Evolutionary conservation across 2,113 vertebrate species (phyloP), one percentile per base, ranked within the genome.

Genomic region (Empidonax alnorum): DNA sequence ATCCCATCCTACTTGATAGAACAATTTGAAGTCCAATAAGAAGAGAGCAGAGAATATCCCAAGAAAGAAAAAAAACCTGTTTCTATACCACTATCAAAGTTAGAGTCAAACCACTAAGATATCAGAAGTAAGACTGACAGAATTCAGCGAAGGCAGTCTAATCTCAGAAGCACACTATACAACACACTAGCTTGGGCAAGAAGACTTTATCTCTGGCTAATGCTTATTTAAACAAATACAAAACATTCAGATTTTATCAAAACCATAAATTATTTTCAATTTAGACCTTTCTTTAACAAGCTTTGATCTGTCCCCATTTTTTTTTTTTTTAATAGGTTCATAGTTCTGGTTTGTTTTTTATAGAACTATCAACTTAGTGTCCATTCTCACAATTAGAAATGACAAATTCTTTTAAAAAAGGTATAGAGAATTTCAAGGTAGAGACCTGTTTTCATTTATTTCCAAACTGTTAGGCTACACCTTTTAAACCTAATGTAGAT

Each of bases 371-470:
- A 77, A 56, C 27, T 89, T 92, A 82, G 28, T 87, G 55, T 27
- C n/a, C 58, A 89, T 74, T 94, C 87, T 75, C 66, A 89, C 35
- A 97, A 92, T 94, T 80, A 97, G 61, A 52, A 96, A 89, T 74
- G 27, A 77, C 1, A 67, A 91, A 90, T 93, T 79, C 30, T 94
- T 96, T 42, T 17, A 35, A 93, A 94, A 87, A 92, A 92, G 47
- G 39, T 44, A 80, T 66, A 75, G 50, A 87, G 81, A 91, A 63
- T 90, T 91, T 96, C 90, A 67, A 52, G 82, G 62, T 87, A 95
- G 92, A 88, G 81, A 87, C 7, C 11, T 72, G 19, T n/a, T 90
- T 86, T 53, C 6, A 33, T 46, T 83, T 88, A 30, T 91, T 87
- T 84, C n/a, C 25, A 80, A 76, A 89, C 5, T 47, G 8, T 50